Conservation (phyloP, 2,888 invertebrate species). For the Bruchidius siliquastri region DNA sequence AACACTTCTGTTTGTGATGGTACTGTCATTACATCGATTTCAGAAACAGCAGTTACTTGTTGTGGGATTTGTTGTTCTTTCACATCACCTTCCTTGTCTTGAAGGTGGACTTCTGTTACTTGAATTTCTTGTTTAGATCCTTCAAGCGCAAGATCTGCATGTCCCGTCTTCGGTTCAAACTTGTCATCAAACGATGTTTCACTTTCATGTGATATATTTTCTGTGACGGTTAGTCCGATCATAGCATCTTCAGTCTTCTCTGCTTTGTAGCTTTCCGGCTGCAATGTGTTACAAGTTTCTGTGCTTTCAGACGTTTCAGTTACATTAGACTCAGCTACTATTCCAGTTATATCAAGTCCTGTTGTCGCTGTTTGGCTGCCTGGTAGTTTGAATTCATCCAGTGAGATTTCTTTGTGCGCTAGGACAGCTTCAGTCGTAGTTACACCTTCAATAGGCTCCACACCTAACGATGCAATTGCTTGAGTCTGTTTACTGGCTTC, state of each 20-base stretch:
- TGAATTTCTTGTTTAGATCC: conserved; percentile 50
- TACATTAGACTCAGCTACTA: conserved; percentile 44
- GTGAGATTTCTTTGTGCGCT: conserved; percentile 46
- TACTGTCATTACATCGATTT: conserved; percentile 44
- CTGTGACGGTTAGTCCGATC: conserved; percentile 49
- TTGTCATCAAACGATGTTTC: conserved; percentile 49
- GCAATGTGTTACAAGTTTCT: conserved; percentile 25
- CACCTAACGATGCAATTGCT: conserved; percentile 44
- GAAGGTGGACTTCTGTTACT: conserved; percentile 36
- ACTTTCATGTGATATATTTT: conserved; percentile 49
- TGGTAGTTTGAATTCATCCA: conserved; percentile 37
- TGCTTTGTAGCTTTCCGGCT: conserved; percentile 35
- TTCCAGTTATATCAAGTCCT: conserved; percentile 36
- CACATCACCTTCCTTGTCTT: conserved; percentile 40
- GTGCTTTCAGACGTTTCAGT: conserved; percentile 34
- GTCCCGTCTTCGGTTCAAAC: conserved; percentile 49
- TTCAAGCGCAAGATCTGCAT: conserved; percentile 48
- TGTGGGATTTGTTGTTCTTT: conserved; percentile 28
- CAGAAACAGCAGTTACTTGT: conserved; percentile 40
- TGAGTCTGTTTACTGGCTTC: conserved; percentile 38
- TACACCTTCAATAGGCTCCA: conserved; percentile 44
- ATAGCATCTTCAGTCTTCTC: conserved; percentile 46
- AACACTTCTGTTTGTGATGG: conserved; percentile 39
- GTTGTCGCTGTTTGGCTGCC: conserved; percentile 35
- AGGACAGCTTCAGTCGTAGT: conserved; percentile 45